These are phyloP conservation scores for Pionites leucogaster DNA, from an alignment of 2,113 vertebrate genomes.

Conservation along the genomic window DNA sequence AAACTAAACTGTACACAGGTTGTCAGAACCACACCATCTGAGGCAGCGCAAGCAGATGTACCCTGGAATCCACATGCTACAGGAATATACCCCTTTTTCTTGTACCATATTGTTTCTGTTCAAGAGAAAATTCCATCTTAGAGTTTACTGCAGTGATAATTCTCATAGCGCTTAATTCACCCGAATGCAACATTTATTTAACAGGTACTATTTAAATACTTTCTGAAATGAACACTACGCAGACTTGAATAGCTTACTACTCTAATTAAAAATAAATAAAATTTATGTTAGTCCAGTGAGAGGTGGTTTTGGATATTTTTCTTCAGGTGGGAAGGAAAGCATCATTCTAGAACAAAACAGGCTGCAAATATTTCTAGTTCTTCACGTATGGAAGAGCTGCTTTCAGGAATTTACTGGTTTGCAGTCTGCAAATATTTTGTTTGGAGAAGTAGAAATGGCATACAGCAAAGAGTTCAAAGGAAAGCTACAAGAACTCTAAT, in stretches of 20 bases:
- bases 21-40: not conserved
- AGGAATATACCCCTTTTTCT: not conserved
- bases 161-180: not conserved
- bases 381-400: not conserved
- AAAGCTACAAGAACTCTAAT: not conserved
- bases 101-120: not conserved
- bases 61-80: not conserved
- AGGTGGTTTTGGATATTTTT: not conserved
- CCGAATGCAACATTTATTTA: not conserved
- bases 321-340: not conserved
- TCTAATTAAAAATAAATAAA: not conserved
- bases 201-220: not conserved
- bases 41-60: not conserved
- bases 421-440: not conserved
- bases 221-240: not conserved
- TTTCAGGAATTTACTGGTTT: not conserved
- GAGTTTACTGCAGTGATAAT: not conserved
- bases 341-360: not conserved
- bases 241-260: not conserved
- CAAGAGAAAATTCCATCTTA: not conserved
- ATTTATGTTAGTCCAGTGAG: not conserved
- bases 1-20: fast-evolving
- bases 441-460: not conserved
- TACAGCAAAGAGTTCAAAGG: not conserved
- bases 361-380: not conserved